Evolutionary conservation across 2,113 vertebrate genomes (phyloP), one percentile per base, ranked within the genome.

Genomic region (Ceuthmochares aereus): DNA sequence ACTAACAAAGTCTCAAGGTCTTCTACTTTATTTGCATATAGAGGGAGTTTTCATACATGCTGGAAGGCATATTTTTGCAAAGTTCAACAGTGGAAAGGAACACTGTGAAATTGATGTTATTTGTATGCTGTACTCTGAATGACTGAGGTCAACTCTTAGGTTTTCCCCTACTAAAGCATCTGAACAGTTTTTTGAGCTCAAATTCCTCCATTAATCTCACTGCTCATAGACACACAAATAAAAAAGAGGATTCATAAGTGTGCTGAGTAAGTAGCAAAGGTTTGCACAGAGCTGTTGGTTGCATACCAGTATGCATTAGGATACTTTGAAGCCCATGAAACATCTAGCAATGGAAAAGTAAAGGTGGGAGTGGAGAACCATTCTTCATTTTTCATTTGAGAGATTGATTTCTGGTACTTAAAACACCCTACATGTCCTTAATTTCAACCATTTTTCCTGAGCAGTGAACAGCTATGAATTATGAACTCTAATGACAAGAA

Each of bases 321-420:
- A 10, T 60, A 47, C 12, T 23, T 55, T 34, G 19, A 89, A 87
- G 25, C 10, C 16, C 18, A 7, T 77, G 58, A 77, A 76, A 49
- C 8, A 79, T 19, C 10, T 66, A 76, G 12, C 16, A 67, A 12
- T 49, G 34, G 79, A 83, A 89, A 84, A 40, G 32, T 54, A 84
- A 58, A 89, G 14, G 6, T 26, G 8, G 2, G 2, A 30, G 2
- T 59, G 37, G 10, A n/a, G 27, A 84, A 56, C 9, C 1, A 0
- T 8, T 56, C 7, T 30, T 15, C 5, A 2, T 25, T 54, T 67
- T 85, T 78, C 25, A 47, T 37, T 74, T 43, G 17, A 21, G 52
- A 70, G 8, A 32, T 66, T 4, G 32, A 3, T n/a, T 84, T 34
- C 29, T 74, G 32, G 8, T 17, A 22, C 6, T 49, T 78, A 62